Conservation (phyloP, 1,140 invertebrate species). For the Coboldia fuscipes region DNA sequence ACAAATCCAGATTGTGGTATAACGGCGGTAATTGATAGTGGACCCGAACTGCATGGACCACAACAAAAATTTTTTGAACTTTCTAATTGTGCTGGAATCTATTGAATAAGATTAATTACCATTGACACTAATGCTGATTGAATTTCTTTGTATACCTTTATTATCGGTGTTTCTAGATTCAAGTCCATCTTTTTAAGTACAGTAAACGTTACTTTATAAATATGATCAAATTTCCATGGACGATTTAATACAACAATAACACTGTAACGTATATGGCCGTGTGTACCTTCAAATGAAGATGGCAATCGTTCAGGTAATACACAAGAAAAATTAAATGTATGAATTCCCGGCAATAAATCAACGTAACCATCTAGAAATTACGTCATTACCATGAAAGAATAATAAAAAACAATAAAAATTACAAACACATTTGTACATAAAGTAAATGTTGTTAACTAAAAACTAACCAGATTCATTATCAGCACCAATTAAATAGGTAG, state of each 20-base stretch:
- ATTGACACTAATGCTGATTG: too few relatives aligned
- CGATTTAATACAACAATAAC: constrained; percentile 43
- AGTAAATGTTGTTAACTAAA: background rate
- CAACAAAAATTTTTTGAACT: constrained; percentile 12
- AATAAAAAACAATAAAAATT: background rate
- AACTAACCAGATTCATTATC: constrained; percentile 15
- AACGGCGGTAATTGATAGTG: constrained; percentile 10
- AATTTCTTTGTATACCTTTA: too few relatives aligned
- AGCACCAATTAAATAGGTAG: constrained; percentile 15
- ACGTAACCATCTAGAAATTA: constrained; percentile 27
- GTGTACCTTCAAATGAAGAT: constrained; percentile 47
- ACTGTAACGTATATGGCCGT: constrained; percentile 44
- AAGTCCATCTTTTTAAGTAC: constrained; percentile 49
- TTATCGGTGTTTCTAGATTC: constrained; percentile 26
- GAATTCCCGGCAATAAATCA: constrained; percentile 29
- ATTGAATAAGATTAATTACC: constrained; percentile 8
- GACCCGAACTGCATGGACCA: constrained; percentile 11
- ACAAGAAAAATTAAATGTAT: constrained; percentile 32
- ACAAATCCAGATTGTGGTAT: constrained; percentile 11
- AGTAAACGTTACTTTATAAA: constrained; percentile 44
- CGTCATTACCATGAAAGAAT: constrained; percentile 17
- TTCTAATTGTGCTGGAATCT: constrained; percentile 12
- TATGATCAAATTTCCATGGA: constrained; percentile 53
- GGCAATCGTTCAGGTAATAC: constrained; percentile 31
- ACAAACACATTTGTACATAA: background rate